These are phyloP conservation scores for Caenorhabditis macrosperma DNA, from an alignment of 2,888 invertebrate species.

Conservation along the genomic window DNA sequence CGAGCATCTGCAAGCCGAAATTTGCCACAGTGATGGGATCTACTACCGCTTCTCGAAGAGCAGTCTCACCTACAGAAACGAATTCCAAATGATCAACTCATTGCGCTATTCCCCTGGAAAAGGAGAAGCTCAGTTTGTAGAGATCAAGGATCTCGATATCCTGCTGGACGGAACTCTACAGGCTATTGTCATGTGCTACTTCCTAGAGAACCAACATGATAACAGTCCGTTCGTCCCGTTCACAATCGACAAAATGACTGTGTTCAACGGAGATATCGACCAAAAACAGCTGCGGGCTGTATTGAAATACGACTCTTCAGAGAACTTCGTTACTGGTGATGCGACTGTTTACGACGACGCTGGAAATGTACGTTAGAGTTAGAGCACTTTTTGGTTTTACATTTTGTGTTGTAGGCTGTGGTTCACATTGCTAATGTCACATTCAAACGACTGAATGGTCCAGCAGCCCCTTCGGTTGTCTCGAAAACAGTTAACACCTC, in stretches of 20 bases:
- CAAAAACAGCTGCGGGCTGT: conserved; percentile 34
- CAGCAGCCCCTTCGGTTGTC: conserved; percentile 4
- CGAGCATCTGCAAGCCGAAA: conserved; percentile 32
- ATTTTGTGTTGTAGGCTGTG: conserved; percentile 35
- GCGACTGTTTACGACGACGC: conserved; percentile 59
- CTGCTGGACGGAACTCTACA: conserved; percentile 67
- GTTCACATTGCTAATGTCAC: conserved; percentile 54
- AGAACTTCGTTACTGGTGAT: conserved; percentile 57
- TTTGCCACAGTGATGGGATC: conserved; percentile 40
- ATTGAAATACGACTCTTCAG: conserved; percentile 47
- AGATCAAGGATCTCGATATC: conserved; percentile 61
- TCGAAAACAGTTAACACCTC: conserved; percentile 39
- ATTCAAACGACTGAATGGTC: conserved; percentile 47
- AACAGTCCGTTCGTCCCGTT: conserved; percentile 63
- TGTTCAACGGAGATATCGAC: conserved; percentile 35
- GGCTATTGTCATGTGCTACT: conserved; percentile 59
- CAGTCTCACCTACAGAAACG: conserved; percentile 47
- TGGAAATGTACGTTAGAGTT: conserved; percentile 40
- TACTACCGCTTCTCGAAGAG: conserved; percentile 60
- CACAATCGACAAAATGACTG: conserved; percentile 55
- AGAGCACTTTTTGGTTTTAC: neutral
- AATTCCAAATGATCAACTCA: conserved; percentile 58
- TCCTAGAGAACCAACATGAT: conserved; percentile 54
- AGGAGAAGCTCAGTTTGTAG: conserved; percentile 49
- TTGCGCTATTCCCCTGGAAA: conserved; percentile 37